Evolutionary conservation across 1,140 invertebrate species (phyloP), one percentile per base, ranked within the genome.

Genomic region (Psilanteris sp.): DNA sequence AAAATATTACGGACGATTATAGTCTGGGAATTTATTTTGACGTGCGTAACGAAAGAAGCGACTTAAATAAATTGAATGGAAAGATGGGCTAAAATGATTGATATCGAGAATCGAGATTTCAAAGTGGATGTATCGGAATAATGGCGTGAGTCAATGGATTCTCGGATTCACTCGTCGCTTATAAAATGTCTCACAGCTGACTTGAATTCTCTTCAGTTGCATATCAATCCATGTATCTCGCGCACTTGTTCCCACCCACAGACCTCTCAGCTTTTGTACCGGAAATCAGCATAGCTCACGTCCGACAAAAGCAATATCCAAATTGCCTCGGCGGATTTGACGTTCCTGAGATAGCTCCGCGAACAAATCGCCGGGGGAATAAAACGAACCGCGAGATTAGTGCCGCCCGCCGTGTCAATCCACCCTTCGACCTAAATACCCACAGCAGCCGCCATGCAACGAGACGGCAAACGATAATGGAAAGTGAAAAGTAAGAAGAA

Each of bases 311-410:
- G 80, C 74, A 82, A 84, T 84, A 84, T 84, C 78, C 77, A 82
- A 84, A 84, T 81, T 84, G 81, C 79, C 79, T 81, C 70, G 41
- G 68, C 66, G 74, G 77, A 80, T 82, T 81, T 82, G 71, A 73
- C 71, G 77, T 77, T 80, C 44, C 68, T 66, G 68, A 75, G 62
- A 75, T 78, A 78, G 71, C 72, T 75, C 48, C 72, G 55, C 59
- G 61, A 74, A 79, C 78, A 81, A 82, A 83, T 82, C 77, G 61
- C 66, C 71, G 55, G 39, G 75, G 75, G 79, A 82, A 81, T 80
- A 77, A 81, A 82, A 82, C 78, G 73, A 80, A 74, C 72, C 81
- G 80, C 78, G 70, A 77, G 73, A 84, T 82, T 84, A 81, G 81
- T 41, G 61, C 62, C 57, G 11, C 44, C 61, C 61, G 44, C 66